phyloP scores from a whole-genome alignment of 2,888 invertebrate genomes.

The Andrena flavipes region DNA sequence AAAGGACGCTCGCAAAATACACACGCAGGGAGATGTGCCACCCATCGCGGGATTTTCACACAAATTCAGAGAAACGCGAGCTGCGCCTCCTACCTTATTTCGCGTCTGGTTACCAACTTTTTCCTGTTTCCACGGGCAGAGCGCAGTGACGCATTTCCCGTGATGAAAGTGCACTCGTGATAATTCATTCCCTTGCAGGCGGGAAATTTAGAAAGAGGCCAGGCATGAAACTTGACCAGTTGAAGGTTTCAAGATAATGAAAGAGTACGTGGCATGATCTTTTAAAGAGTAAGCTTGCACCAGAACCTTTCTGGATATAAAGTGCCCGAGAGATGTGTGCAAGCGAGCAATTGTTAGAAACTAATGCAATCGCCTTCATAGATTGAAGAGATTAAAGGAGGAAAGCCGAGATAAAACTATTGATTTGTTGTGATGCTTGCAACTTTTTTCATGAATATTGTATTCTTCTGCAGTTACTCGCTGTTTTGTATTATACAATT shows the following conservation, averaged over 20 bases:
- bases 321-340: neutral
- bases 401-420: no score
- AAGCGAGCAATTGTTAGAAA: neutral
- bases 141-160: constrained; percentile 20
- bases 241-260: constrained; percentile 28
- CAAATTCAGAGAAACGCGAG: constrained; percentile 23
- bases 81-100: constrained; percentile 3
- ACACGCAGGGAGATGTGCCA: neutral
- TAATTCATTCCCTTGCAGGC: constrained; percentile 35
- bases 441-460: no score
- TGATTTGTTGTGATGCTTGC: no score
- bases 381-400: no score
- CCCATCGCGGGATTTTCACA: neutral
- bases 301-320: neutral
- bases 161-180: constrained; percentile 47
- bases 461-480: no score
- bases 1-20: neutral
- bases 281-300: neutral
- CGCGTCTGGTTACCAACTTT: constrained; percentile 15
- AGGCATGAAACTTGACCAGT: neutral
- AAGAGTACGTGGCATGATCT: neutral
- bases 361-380: no score
- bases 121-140: constrained; percentile 1
- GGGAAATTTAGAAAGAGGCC: neutral
- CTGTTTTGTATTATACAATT: no score